Base-by-base conservation (phyloP, 2,113 vertebrate genomes). In the Oxyruncus cristatus region DNA sequence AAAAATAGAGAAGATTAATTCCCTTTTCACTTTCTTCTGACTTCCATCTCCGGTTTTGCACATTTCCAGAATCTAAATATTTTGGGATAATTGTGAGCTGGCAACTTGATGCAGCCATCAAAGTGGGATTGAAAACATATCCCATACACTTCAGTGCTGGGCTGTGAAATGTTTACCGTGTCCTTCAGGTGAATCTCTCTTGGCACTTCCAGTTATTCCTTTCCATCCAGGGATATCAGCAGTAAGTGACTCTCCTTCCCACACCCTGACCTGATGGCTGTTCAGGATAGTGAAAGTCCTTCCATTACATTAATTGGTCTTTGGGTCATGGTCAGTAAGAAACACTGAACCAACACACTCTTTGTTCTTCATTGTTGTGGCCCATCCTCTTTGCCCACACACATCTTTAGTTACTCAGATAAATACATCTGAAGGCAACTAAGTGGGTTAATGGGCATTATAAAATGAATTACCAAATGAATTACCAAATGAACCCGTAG, bases 171-270 rank as follows among this genome's bases (percentile, higher is more conserved):
- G 33, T 76, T 59, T 89, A 20, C 9, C 11, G 33, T 22, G 33
- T 20, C 32, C 19, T 58, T 32, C 33, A 18, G 3, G 46, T 74
- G 73, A 83, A 5, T 53, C 16, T 50, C 67, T 44, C 52, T 27
- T 30, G 35, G 30, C 41, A 10, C 27, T 78, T 91, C 26, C 55
- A 52, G 71, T 56, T 44, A 33, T 33, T 88, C 14, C 58, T 75
- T 71, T 74, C 41, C 58, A 37, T 33, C 26, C 20, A 46, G 75
- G 4, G 6, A 0, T 80, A 59, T 66, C 84, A 67, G 73, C 81
- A 85, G 50, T 83, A 79, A 85, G 37, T 87, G 95, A 85, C 94
- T 85, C 67, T 62, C 70, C 70, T 14, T 55, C 39, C 61, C 32
- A 12, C 65, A 77, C 35, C 39, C 44, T 65, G 55, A 22, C 41